Base-by-base conservation (phyloP, 2,113 vertebrate species). In the Gasterosteus aculeatus region DNA sequence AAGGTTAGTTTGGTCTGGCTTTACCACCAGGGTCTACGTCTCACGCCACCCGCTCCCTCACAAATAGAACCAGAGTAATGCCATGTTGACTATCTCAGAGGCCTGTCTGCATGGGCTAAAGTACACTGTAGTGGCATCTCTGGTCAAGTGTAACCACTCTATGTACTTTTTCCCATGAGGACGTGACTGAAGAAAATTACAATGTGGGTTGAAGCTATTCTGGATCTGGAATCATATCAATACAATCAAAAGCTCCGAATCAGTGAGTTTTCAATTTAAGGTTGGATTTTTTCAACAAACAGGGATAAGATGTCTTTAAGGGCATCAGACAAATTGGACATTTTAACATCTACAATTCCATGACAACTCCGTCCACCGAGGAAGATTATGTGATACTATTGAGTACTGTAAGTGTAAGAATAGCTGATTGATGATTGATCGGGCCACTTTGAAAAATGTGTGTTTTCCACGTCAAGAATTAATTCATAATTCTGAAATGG, bases 1-100 rank as follows among this genome's bases (percentile, higher is more conserved):
- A 77, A 47, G 71, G 56, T 91, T 81, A 79, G 73, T 59, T 82
- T 67, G 71, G 82, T 78, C 65, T 58, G 59, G 67, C 57, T 83
- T 69, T 69, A 74, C 42, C 35, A 66, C 11, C 1, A 19, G 65
- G 81, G 29, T 41, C 59, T 22, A 41, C 38, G 4, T 47, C 7
- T 68, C 69, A 80, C 6, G 58, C 68, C 9, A 75, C 18, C 4
- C 51, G 5, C 72, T 58, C 46, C 47, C 72, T 63, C 58, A 16
- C 47, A 63, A 72, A 61, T 64, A 69, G 49, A 66, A 68, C 7
- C 49, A 15, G 60, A 69, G 72, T 69, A 71, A 78, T 42, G 73
- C 38, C 77, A 80, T 1, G 9, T 81, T 74, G 77, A 84, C 78
- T 74, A 84, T 82, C 64, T 60, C 67, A 60, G 51, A 83, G 76